Evolutionary conservation across 2,113 vertebrate species (phyloP).

Genomic region (Casuarius casuarius): DNA sequence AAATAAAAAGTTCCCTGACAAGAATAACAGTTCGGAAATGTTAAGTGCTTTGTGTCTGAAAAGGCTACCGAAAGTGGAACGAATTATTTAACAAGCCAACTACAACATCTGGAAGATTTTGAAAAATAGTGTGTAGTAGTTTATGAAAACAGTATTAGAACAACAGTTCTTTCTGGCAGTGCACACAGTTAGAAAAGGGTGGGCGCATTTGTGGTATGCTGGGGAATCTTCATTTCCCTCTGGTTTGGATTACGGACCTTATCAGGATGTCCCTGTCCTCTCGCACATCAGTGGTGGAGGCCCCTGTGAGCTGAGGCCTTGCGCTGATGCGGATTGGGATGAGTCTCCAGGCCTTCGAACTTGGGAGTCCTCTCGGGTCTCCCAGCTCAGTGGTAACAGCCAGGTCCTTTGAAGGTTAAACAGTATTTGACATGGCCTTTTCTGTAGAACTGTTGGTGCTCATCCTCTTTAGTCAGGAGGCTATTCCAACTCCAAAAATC

Average conservation of each 20-base stretch:
- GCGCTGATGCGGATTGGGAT: background rate
- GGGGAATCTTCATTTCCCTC: background rate
- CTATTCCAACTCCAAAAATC: background rate
- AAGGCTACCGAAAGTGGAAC: background rate
- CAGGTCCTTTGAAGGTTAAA: background rate
- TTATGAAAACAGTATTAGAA: background rate
- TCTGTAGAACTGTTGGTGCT: background rate
- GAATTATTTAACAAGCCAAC: background rate
- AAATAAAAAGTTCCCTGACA: background rate
- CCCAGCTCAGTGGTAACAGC: background rate
- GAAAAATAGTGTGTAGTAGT: background rate
- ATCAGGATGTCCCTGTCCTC: background rate
- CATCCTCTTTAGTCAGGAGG: background rate
- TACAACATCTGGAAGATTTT: background rate
- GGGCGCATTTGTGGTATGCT: background rate
- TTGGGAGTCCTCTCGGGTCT: background rate
- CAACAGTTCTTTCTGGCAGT: background rate
- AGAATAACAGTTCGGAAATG: background rate
- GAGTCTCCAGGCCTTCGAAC: background rate
- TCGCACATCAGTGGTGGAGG: background rate
- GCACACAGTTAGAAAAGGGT: background rate
- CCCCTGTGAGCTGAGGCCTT: background rate
- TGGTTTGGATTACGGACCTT: background rate
- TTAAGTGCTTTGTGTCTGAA: background rate
- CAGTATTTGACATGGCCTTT: background rate